Base-by-base conservation (phyloP, 1,140 invertebrate genomes). In the Aphidius gifuensis region DNA sequence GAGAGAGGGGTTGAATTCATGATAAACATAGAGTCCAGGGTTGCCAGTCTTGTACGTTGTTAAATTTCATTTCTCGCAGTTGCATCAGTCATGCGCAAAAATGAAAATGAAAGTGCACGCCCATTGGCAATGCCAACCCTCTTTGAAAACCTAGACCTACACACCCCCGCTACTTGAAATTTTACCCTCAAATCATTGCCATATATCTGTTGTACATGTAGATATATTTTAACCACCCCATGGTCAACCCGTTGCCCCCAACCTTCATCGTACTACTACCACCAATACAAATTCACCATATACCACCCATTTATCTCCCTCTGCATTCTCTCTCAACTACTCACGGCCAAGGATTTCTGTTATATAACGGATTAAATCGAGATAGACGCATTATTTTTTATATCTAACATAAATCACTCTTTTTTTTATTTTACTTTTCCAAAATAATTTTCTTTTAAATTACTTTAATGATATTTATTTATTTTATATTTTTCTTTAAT, bases 31-130 rank as follows among this genome's bases (percentile, higher is more conserved):
- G n/a, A 39, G 40, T 46, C 21, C 42, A 47, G 61, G 61, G 60
- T 62, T 61, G 60, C 60, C 43, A 61, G 45, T 42, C 53, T 47
- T 7, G 21, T 7, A 23, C 32, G 38, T 32, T 16, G 8, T 38
- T 32, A 5, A 16, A n/a, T 11, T 46, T 32, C 42, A 48, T 57
- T 60, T 16, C 49, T 40, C 16, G 39, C 46, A 39, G 60, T 40
- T 71, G 69, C 66, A 71, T 54, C 66, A 66, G 51, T 66, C 69
- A 73, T 74, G 72, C 72, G 73, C 69, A 71, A 58, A 66, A 55
- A 62, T 71, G 77, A 79, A 78, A 79, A 65, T 69, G 77, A 79
- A 79, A 79, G 75, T 77, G 72, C 71, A 76, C 75, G 75, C 75
- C 75, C 74, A 76, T 63, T 66, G 65, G 72, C 69, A 72, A 68